phyloP scores from a whole-genome alignment of 1,140 invertebrate genomes.

The Drosophila persimilis region DNA sequence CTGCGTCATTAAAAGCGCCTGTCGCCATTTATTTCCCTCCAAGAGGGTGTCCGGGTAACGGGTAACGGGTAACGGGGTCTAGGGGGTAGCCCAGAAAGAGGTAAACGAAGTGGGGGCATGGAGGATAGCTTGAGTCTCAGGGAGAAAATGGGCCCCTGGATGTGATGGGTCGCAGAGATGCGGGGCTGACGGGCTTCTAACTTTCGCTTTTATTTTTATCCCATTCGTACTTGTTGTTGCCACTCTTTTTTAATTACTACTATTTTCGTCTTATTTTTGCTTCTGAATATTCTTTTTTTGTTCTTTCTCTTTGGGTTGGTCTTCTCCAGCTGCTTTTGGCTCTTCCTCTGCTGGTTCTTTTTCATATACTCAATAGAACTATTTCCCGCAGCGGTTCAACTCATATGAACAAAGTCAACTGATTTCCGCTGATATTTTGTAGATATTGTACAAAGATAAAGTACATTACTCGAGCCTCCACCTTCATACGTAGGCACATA shows the following conservation, averaged over 20 bases:
- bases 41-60: not conserved
- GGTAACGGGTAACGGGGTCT: not conserved
- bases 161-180: not conserved
- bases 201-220: conserved; percentile 69
- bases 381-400: too few relatives aligned
- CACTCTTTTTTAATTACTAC: conserved; percentile 63
- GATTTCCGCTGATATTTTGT: too few relatives aligned
- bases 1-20: conserved; percentile 73
- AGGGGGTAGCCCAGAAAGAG: conserved; percentile 15
- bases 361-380: too few relatives aligned
- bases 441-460: too few relatives aligned
- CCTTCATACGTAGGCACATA: too few relatives aligned
- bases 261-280: conserved; percentile 4
- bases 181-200: conserved; percentile 38
- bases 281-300: too few relatives aligned
- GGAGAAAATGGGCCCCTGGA: too few relatives aligned
- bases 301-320: too few relatives aligned
- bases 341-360: too few relatives aligned
- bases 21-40: conserved; percentile 56
- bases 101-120: not conserved
- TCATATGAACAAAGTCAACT: too few relatives aligned
- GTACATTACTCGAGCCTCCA: too few relatives aligned
- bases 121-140: not conserved
- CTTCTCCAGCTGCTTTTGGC: too few relatives aligned
- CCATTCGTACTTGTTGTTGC: conserved; percentile 61